These are phyloP conservation scores for Drosophila parvula DNA, from an alignment of 1,140 invertebrate species.

Conservation along the genomic window DNA sequence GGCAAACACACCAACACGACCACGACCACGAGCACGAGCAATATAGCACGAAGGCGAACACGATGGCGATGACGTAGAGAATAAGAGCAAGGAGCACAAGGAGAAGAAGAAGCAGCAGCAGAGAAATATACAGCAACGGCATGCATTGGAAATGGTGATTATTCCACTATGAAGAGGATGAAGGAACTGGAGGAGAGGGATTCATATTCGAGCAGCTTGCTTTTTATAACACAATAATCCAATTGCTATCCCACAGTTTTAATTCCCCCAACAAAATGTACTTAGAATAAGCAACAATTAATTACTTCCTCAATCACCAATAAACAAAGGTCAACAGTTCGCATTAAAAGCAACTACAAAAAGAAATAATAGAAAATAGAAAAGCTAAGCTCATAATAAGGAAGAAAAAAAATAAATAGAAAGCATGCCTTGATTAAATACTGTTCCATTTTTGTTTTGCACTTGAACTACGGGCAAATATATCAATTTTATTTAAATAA, in stretches of 20 bases:
- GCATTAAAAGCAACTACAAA: background rate
- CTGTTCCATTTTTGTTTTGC: constrained; percentile 17
- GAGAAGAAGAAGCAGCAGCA: constrained; percentile 47
- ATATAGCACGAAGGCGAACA: constrained; percentile 54
- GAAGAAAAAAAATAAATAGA: background rate
- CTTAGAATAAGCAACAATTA: background rate
- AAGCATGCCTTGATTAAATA: constrained; percentile 5
- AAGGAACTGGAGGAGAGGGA: constrained; percentile 2
- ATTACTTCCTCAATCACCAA: constrained; percentile 5
- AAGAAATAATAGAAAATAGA: background rate
- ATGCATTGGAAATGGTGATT: constrained; percentile 53
- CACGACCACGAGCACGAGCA: constrained; percentile 48
- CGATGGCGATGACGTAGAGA: constrained; percentile 69
- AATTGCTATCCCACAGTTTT: background rate
- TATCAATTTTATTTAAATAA: constrained; percentile 71
- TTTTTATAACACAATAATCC: constrained; percentile 5
- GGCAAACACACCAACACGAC: constrained; percentile 64
- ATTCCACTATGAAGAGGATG: constrained; percentile 7
- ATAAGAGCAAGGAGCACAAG: background rate
- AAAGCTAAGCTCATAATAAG: background rate
- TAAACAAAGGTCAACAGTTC: constrained; percentile 39
- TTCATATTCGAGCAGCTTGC: background rate
- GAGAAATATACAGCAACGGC: constrained; percentile 52
- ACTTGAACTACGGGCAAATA: constrained; percentile 70
- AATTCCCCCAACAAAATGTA: too few relatives aligned